Base-by-base conservation (phyloP, 2,113 vertebrate genomes). In the Triplophysa rosa region DNA sequence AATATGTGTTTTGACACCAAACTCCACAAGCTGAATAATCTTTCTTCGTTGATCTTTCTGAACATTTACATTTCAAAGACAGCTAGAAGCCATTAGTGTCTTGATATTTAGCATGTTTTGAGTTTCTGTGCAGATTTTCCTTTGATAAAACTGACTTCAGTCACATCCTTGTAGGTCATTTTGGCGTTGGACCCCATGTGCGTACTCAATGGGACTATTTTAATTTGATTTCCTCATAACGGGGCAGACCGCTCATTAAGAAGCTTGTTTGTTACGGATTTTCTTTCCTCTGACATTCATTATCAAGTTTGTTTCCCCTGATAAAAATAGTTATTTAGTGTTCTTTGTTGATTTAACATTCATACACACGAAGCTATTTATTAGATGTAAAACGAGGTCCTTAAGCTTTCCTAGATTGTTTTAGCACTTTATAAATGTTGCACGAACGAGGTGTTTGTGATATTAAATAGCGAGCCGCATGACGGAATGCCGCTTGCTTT, bases 121-220 rank as follows among this genome's bases (percentile, higher is more conserved):
- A 13, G 1, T 49, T 49, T 16, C 47, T 14, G 47, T 49, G 47
- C 13, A 49, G 4, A 49, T 16, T 49, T 16, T 16, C 13, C 47
- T 49, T 16, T 49, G 47, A 49, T 16, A 49, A 14, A 49, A 49
- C 47, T 14, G 10, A 49, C 13, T 49, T 49, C 29, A 4, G 45
- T 47, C 9, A 47, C 8, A 47, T 47, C 45, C 45, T 49, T 49
- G 47, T 16, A 13, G 13, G 13, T 49, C 47, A 49, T 49, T 16
- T 16, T 26, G 14, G 67, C n/a, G 17, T 26, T 56, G 33, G 33
- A 37, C 6, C 33, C 33, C 33, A 37, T 37, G 1, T 17, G 59
- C 13, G 24, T 42, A 61, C 42, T 73, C 70, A 42, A 59, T n/a
- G 0, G 70, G 56, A 73, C 62, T 56, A 45, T 17, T 73, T 73